Evolutionary conservation across 2,888 invertebrate species (phyloP).

Genomic region (Gari tellinella): DNA sequence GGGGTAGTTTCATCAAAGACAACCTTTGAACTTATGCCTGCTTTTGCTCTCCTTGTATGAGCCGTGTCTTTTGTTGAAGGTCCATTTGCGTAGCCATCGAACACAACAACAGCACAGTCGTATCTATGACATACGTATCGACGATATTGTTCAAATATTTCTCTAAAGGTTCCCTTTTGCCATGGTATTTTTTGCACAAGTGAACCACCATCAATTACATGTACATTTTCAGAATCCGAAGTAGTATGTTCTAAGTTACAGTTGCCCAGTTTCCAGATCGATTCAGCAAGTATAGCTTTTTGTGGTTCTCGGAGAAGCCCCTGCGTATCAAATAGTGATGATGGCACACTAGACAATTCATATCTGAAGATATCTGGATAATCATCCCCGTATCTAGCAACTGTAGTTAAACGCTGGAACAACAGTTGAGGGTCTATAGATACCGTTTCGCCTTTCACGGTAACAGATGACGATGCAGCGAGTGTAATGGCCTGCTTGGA

Average conservation of each 20-base stretch:
- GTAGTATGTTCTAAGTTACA: too few species aligned
- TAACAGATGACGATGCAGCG: not conserved
- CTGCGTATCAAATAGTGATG: conserved; percentile 13
- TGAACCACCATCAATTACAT: conserved; percentile 52
- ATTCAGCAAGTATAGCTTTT: conserved; percentile 55
- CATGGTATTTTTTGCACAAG: conserved; percentile 46
- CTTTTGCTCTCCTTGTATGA: not conserved
- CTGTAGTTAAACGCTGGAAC: conserved; percentile 21
- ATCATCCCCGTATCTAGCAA: conserved; percentile 7
- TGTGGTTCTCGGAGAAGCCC: conserved; percentile 42
- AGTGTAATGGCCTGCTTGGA: conserved; percentile 22
- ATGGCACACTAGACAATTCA: conserved; percentile 31
- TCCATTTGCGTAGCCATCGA: conserved; percentile 37
- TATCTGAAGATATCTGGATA: conserved; percentile 13
- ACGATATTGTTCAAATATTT: conserved; percentile 24
- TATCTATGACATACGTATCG: conserved; percentile 9
- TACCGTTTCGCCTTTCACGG: conserved; percentile 8
- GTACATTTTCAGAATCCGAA: not conserved
- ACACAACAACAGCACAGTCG: conserved; percentile 14
- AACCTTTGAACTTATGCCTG: not conserved
- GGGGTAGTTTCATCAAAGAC: not conserved
- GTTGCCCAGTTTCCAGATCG: conserved; percentile 36
- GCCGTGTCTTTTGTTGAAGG: conserved; percentile 3
- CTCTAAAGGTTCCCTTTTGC: conserved; percentile 32
- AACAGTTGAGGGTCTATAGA: conserved; percentile 29